Conservation (phyloP, 2,888 invertebrate genomes). For the Brachypterus glaber region DNA sequence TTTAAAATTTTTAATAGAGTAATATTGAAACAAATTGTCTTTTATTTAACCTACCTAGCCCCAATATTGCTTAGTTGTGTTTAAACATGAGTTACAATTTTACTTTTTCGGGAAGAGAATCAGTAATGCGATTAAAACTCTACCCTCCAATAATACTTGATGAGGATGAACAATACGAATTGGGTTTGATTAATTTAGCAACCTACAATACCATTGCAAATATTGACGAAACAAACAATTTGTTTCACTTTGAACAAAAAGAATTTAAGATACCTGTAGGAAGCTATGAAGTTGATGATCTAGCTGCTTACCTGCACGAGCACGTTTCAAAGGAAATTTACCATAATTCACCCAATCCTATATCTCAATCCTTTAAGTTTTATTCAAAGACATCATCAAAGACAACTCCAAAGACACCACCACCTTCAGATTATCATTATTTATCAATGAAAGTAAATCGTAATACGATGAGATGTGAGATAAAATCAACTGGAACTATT, state of each 20-base stretch:
- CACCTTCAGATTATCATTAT: too few species aligned
- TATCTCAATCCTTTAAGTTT: too few species aligned
- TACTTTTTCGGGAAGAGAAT: background rate
- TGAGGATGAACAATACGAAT: conserved; percentile 19
- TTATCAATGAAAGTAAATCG: background rate
- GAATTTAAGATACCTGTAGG: conserved; percentile 13
- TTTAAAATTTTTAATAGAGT: background rate
- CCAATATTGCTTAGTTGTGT: too few species aligned
- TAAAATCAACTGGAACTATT: background rate
- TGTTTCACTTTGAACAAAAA: conserved; percentile 19
- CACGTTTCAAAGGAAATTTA: background rate
- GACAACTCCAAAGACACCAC: too few species aligned
- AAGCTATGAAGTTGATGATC: conserved; percentile 15
- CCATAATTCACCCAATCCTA: background rate
- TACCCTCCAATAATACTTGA: conserved; percentile 21
- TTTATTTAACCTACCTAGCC: too few species aligned
- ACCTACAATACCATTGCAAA: conserved; percentile 30
- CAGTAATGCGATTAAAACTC: conserved; percentile 9
- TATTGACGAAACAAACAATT: conserved; percentile 29
- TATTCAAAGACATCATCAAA: too few species aligned
- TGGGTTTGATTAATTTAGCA: conserved; percentile 26
- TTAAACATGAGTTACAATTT: conserved; percentile 3
- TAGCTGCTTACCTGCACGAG: conserved; percentile 8
- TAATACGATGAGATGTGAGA: background rate
- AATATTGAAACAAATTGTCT: background rate